Base-by-base conservation (phyloP, 2,797 vertebrate genomes). In the Phalloptychus januarius region DNA sequence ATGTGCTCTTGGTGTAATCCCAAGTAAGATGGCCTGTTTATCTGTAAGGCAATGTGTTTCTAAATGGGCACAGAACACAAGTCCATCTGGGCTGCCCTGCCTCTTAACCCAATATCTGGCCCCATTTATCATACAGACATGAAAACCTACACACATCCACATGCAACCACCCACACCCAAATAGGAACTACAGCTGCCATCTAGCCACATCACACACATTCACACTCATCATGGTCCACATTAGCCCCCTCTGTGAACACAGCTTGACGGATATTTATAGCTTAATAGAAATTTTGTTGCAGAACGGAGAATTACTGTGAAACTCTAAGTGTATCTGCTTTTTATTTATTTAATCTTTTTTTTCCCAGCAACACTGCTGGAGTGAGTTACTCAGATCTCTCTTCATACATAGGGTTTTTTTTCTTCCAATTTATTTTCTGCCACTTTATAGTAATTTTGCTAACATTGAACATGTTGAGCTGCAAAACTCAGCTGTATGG, bases 151-250 rank as follows among this genome's bases (percentile, higher is more conserved):
- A 89, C 85, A 79, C 87, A 83, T 69, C 71, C 83, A 81, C 77
- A 79, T 13, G 69, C 84, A 84, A 52, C 79, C 81, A 82, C 61
- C 75, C 65, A 61, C 80, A 73, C 70, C 52, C 73, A 76, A 75
- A 86, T 42, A 85, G 73, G 85, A 73, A 74, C 83, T 91, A 79
- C 92, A 94, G 90, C 92, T 91, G 92, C 87, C 3, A 72, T 85
- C 76, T 71, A 83, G 89, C 92, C 92, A 94, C 92, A 92, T 93
- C 92, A 92, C 87, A 94, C 89, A 93, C 84, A 90, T 83, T 85
- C 85, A 81, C 78, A 81, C 89, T 92, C 85, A 91, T 79, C 79
- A 93, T 91, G 91, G 90, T 93, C 91, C 88, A 88, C 88, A 95
- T 95, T 95, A 95, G 76, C 82, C 84, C 76, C 80, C 79, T 88